A percentile compares a stretch with the other conserved stretches of the same genome.
Conservation (phyloP, 2,888 invertebrate genomes). For the Dicranocentrus wangi region DNA sequence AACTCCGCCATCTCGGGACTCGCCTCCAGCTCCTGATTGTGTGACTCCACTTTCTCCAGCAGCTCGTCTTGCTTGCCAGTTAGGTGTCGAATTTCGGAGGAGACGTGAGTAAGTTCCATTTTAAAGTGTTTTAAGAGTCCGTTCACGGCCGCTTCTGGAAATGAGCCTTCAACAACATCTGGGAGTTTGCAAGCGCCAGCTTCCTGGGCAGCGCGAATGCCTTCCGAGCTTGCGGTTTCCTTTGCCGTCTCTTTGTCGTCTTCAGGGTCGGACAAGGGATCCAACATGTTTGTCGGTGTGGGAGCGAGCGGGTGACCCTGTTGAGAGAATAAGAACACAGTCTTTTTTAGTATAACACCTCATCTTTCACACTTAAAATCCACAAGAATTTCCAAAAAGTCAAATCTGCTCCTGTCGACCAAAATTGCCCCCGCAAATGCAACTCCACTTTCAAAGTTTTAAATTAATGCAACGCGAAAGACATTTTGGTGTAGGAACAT, state of each 20-base stretch:
- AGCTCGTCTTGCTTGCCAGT: constrained; percentile 65
- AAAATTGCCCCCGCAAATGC: too few relatives aligned
- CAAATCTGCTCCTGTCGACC: too few relatives aligned
- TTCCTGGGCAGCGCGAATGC: constrained; percentile 18
- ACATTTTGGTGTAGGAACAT: too few relatives aligned
- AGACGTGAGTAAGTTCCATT: constrained; percentile 67
- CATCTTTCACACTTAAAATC: too few relatives aligned
- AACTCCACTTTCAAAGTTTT: too few relatives aligned
- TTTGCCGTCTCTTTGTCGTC: constrained; percentile 45
- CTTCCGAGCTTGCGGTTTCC: constrained; percentile 4
- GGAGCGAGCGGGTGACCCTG: too few relatives aligned
- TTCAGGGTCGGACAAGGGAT: constrained; percentile 53
- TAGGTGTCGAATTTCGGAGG: constrained; percentile 64
- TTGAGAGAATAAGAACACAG: too few relatives aligned
- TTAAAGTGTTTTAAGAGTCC: constrained; percentile 66
- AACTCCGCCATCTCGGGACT: constrained; percentile 64
- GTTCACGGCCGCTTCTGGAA: constrained; percentile 60
- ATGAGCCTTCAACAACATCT: constrained; percentile 52
- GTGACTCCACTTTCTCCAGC: constrained; percentile 65
- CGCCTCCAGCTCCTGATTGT: constrained; percentile 60
- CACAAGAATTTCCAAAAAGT: too few relatives aligned
- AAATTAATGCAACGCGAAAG: too few relatives aligned
- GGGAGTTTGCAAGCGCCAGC: constrained; percentile 46
- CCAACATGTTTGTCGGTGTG: constrained; percentile 50
- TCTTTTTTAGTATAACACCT: too few relatives aligned